phyloP scores from a whole-genome alignment of 2,888 invertebrate genomes.

The Dryococelus australis region DNA sequence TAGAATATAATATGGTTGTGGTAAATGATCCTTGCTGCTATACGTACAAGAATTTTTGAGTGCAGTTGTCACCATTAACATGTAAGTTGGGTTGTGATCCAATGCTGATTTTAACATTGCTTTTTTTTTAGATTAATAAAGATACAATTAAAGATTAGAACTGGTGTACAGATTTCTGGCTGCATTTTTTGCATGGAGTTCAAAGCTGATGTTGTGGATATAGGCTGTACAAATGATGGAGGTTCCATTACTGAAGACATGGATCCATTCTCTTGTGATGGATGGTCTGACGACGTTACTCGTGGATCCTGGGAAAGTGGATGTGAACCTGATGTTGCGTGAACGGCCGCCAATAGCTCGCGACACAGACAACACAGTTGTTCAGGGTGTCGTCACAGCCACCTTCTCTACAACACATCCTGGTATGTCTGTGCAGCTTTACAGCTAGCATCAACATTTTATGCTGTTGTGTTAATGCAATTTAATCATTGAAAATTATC shows the following conservation, averaged over 20 bases:
- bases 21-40: too few relatives aligned
- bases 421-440: conserved; percentile 32
- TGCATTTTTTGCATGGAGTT: background rate
- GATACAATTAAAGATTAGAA: too few relatives aligned
- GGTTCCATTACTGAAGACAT: conserved; percentile 62
- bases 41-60: too few relatives aligned
- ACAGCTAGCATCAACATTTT: too few relatives aligned
- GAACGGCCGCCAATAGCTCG: conserved; percentile 55
- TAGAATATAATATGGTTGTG: too few relatives aligned
- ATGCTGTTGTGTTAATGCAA: too few relatives aligned
- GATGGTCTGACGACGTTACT: conserved; percentile 60
- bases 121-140: too few relatives aligned
- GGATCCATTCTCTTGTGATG: conserved; percentile 63
- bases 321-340: conserved; percentile 54
- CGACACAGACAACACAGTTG: conserved; percentile 51
- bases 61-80: too few relatives aligned
- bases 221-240: conserved; percentile 63
- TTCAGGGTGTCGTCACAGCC: conserved; percentile 61
- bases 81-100: too few relatives aligned
- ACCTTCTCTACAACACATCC: conserved; percentile 54
- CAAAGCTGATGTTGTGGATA: background rate
- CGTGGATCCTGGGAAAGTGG: conserved; percentile 59
- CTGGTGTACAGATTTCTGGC: too few relatives aligned
- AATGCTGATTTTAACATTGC: too few relatives aligned
- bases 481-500: too few relatives aligned